Evolutionary conservation across 92 coral and sea anemone genomes (phyloP), one percentile per base, ranked within the genome.

Genomic region (Actinernus sp.): DNA sequence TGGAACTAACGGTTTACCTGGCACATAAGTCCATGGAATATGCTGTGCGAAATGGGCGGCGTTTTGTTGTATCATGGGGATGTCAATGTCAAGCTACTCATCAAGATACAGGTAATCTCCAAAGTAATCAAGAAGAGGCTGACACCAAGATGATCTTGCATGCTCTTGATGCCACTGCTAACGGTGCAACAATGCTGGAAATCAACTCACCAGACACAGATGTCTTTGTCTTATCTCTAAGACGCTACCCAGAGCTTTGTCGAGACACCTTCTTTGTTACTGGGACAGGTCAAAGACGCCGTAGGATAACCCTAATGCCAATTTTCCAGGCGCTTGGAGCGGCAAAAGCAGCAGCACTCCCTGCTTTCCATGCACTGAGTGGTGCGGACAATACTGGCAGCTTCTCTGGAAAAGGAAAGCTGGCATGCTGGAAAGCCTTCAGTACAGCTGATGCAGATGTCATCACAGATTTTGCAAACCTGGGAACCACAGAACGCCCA

Each of bases 131-230:
- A 43, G 49, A 43, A 43, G 49, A 43, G 14, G 49, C 58, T 3
- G 58, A 51, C 32, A 37, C 43, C 9, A 37, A 37, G 43, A 7
- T 37, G n/a, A 37, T 37, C n/a, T 37, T 37, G 43, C 65, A 46
- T 62, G 70, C 72, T n/a, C 70, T 77, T 48, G 71, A 65, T 66
- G 74, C 75, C 48, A 51, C 74, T n/a, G 55, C 64, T 16, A 33
- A 45, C 8, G 83, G 83, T 16, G 83, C 82, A 53, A 63, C 82
- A 19, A 14, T 2, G 8, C 31, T 63, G 31, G 23, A 55, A 1
- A 64, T 76, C 32, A 65, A 58, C 30, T 57, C 78, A 7, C 57
- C 68, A 31, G 68, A 71, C 47, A 66, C 48, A 39, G 57, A 58
- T 17, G 73, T 68, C 26, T 43, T 77, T 66, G 49, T 57, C 0